Evolutionary conservation across 2,113 vertebrate genomes (phyloP).

Genomic region (Nycticryphes semicollaris): DNA sequence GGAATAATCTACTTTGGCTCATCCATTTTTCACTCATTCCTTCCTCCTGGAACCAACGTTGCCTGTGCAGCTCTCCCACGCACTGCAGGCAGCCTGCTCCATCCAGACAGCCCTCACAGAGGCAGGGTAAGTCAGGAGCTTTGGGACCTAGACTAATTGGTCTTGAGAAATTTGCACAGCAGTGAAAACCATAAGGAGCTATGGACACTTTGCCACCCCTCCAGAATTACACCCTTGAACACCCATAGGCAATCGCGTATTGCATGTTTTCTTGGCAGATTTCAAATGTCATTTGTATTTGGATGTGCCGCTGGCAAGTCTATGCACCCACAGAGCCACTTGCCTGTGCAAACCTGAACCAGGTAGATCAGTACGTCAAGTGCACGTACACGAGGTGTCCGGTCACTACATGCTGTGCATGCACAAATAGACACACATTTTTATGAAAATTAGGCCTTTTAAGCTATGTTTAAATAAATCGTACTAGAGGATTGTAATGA

Average conservation of each 20-base stretch:
- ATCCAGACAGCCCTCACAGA: background rate
- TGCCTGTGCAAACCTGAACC: background rate
- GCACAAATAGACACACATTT: background rate
- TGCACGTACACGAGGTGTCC: fast-evolving
- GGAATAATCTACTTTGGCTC: background rate
- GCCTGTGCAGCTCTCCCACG: fast-evolving
- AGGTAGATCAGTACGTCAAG: background rate
- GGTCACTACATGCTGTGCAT: background rate
- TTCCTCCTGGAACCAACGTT: background rate
- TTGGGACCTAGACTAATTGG: background rate
- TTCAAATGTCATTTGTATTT: background rate
- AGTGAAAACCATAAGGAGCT: background rate
- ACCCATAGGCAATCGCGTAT: background rate
- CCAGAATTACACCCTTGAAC: background rate
- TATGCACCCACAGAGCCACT: background rate
- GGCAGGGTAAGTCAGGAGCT: background rate
- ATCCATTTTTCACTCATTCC: background rate
- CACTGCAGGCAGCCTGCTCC: background rate
- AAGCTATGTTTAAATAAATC: background rate
- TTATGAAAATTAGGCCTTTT: background rate
- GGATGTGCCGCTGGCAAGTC: background rate
- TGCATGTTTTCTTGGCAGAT: fast-evolving
- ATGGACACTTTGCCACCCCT: background rate
- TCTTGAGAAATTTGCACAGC: background rate
- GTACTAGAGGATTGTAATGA: background rate